Conservation (phyloP, 2,113 vertebrate genomes). For the Nannospalax galili region DNA sequence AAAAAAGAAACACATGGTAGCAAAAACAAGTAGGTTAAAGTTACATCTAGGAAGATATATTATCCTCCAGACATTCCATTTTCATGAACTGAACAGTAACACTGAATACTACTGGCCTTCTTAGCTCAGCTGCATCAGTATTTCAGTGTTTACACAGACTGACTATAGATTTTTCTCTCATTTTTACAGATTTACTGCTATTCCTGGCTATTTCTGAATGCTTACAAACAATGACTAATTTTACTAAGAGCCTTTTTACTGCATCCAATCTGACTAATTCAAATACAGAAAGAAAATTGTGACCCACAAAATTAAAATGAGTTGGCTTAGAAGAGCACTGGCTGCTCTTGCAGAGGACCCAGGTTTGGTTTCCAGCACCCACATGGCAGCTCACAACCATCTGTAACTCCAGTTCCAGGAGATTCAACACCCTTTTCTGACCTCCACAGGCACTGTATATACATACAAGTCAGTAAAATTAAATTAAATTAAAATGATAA, state of each 20-base stretch:
- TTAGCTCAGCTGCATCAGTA: slow-evolving; percentile 51
- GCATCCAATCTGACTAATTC: neutral
- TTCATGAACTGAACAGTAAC: slow-evolving; percentile 46
- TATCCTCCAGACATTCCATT: slow-evolving; percentile 12
- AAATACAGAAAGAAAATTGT: slow-evolving; percentile 52
- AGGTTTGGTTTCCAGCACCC: too few species aligned
- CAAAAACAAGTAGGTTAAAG: slow-evolving; percentile 39
- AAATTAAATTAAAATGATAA: neutral
- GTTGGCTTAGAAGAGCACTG: too few species aligned
- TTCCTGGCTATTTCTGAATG: slow-evolving; percentile 46
- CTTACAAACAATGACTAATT: slow-evolving; percentile 30
- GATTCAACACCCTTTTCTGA: too few species aligned
- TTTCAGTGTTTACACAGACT: slow-evolving; percentile 58
- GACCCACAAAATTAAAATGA: slow-evolving; percentile 9
- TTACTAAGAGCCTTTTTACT: slow-evolving; percentile 2
- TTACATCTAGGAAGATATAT: slow-evolving; percentile 21
- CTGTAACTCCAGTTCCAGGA: too few species aligned
- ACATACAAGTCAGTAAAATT: too few species aligned
- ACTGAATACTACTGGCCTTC: slow-evolving; percentile 15
- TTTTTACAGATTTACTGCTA: slow-evolving; percentile 47
- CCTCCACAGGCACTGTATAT: too few species aligned
- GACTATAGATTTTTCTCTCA: slow-evolving; percentile 40
- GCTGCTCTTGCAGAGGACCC: too few species aligned
- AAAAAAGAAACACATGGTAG: slow-evolving; percentile 35
- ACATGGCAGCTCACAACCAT: too few species aligned